phyloP scores from a whole-genome alignment of 2,113 vertebrate species.

The Craseonycteris thonglongyai region DNA sequence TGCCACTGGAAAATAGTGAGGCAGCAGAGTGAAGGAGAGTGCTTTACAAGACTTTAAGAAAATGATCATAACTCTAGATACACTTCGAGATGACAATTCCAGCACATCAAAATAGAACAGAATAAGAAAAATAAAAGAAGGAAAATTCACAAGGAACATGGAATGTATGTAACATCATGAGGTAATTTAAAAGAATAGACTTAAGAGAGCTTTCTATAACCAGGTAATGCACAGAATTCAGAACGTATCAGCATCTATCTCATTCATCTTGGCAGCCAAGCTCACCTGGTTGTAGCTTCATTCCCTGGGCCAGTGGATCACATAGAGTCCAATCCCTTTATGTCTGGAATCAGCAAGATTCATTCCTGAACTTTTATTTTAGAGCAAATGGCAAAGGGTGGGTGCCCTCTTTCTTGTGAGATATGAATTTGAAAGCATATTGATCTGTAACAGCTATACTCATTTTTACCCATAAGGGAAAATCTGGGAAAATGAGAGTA shows the following conservation, averaged over 20 bases:
- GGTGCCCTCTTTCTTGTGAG: background rate
- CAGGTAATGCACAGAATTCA: background rate
- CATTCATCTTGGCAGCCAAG: background rate
- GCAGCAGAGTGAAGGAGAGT: background rate
- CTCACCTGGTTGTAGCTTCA: background rate
- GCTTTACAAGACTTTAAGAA: background rate
- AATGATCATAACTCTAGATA: background rate
- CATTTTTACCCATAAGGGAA: background rate
- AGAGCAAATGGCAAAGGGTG: background rate
- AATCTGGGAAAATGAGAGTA: background rate
- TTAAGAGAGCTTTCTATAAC: background rate
- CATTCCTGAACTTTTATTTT: background rate
- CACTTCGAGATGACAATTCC: background rate
- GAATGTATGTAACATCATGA: background rate
- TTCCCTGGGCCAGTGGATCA: background rate
- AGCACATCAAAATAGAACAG: background rate
- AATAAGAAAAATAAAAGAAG: background rate
- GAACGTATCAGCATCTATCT: background rate
- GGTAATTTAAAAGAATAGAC: background rate
- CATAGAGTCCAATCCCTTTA: background rate
- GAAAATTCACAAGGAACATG: background rate
- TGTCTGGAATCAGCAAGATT: background rate
- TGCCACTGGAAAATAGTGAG: background rate
- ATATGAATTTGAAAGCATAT: background rate
- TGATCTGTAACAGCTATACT: background rate